Conservation (phyloP, 1,140 invertebrate genomes). For the Pogonomyrmex californicus region DNA sequence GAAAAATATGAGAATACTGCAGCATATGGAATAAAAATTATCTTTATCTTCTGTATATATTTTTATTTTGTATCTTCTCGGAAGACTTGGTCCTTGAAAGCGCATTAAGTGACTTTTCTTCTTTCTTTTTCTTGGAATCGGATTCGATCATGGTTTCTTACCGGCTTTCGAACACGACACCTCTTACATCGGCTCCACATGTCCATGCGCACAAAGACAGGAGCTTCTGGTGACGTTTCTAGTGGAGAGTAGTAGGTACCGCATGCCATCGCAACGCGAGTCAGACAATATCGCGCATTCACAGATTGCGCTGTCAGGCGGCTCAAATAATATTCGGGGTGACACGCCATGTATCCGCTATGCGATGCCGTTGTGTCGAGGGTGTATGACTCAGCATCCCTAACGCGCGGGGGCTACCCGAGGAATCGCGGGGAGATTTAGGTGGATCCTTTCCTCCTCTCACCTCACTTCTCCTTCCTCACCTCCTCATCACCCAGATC, state of each 20-base stretch:
- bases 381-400: slow-evolving; percentile 83
- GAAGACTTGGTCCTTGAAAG: background rate
- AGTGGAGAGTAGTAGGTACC: slow-evolving; percentile 55
- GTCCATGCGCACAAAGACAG: slow-evolving; percentile 29
- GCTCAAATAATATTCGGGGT: slow-evolving; percentile 84
- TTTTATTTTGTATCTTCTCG: background rate
- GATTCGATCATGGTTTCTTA: background rate
- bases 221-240: slow-evolving; percentile 78
- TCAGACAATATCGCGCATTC: slow-evolving; percentile 83
- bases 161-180: background rate
- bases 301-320: slow-evolving; percentile 85
- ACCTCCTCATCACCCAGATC: slow-evolving; percentile 44
- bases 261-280: slow-evolving; percentile 74
- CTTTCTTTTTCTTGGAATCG: background rate
- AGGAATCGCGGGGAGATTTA: slow-evolving; percentile 29
- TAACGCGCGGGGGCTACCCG: slow-evolving; percentile 61
- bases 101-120: background rate
- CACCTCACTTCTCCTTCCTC: slow-evolving; percentile 1
- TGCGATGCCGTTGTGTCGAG: slow-evolving; percentile 64
- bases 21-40: background rate
- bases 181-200: background rate
- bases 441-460: slow-evolving; percentile 14
- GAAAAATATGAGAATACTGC: background rate
- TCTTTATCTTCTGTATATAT: background rate
- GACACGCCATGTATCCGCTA: slow-evolving; percentile 79